Evolutionary conservation across 2,888 invertebrate genomes (phyloP), one percentile per base, ranked within the genome.

Genomic region (Pogonocherus hispidulus): DNA sequence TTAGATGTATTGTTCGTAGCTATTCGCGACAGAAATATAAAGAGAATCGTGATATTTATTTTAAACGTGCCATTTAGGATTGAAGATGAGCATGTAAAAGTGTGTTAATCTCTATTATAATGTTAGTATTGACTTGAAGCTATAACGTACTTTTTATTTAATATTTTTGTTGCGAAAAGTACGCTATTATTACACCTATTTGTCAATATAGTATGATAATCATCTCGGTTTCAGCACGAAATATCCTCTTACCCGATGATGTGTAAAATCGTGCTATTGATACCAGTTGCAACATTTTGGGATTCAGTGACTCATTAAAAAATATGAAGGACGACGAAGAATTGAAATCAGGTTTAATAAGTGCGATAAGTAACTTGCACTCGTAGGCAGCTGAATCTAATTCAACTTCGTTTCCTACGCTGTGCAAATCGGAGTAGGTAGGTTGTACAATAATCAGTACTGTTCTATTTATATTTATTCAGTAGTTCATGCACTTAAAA

Each of bases 361-460:
- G 47, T 47, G 22, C 44, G 22, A 52, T 60, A 66, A 65, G 64
- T 55, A 64, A 64, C 64, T 47, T 56, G 68, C 59, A 64, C 64
- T 47, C 60, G 68, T 62, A 73, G 54, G 63, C 54, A 63, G 66
- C 66, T 57, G 54, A 56, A 67, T 67, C 62, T 60, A 69, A 54
- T 60, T 51, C 60, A 49, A 55, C 22, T 63, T 23, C 46, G 41
- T 59, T 57, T 59, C 68, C 68, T 64, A 68, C 68, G 32, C 32
- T 22, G 47, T 3, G 46, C 27, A 59, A 59, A 59, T 59, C 47
- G 59, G 27, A 59, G 57, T 44, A 57, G 44, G 59, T 59, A 59
- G 59, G 59, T 59, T 32, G 59, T 44, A 46, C 47, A 59, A 59
- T 59, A 59, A 59, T 59, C 46, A 47, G 32, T 44, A 32, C 35